Evolutionary conservation across 2,113 vertebrate genomes (phyloP).

Genomic region (Rhinoderma darwinii): DNA sequence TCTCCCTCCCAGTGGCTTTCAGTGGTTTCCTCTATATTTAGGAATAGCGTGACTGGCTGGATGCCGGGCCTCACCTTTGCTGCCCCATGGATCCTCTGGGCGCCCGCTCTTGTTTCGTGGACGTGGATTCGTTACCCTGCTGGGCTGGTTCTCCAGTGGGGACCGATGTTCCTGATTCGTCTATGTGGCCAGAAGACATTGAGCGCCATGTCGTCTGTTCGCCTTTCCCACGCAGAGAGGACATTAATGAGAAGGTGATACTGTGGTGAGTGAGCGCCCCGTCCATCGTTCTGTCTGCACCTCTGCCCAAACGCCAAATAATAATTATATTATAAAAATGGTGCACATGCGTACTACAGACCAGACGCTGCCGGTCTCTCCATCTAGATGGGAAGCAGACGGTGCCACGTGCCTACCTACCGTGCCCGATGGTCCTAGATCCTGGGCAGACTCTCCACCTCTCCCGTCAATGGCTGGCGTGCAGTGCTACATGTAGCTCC

Average conservation of each 20-base stretch:
- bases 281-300: neutral
- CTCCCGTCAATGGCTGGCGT: no score
- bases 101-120: slow-evolving; percentile 92
- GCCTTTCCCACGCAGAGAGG: slow-evolving; percentile 86
- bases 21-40: neutral
- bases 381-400: no score
- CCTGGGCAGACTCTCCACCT: no score
- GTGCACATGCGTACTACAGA: no score
- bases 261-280: slow-evolving; percentile 83
- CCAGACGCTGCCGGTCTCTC: no score
- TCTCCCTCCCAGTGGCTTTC: neutral
- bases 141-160: slow-evolving; percentile 78
- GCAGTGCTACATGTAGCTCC: no score
- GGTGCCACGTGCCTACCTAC: no score
- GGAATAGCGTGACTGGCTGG: neutral
- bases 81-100: slow-evolving; percentile 94
- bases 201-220: slow-evolving; percentile 73
- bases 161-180: slow-evolving; percentile 64
- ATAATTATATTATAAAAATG: no score
- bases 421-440: no score
- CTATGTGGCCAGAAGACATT: slow-evolving; percentile 62
- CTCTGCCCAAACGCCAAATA: no score
- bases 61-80: neutral
- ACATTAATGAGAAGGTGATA: slow-evolving; percentile 89
- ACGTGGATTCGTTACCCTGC: slow-evolving; percentile 80